phyloP scores from a whole-genome alignment of 2,113 vertebrate genomes.

The Lophochroa leadbeateri region DNA sequence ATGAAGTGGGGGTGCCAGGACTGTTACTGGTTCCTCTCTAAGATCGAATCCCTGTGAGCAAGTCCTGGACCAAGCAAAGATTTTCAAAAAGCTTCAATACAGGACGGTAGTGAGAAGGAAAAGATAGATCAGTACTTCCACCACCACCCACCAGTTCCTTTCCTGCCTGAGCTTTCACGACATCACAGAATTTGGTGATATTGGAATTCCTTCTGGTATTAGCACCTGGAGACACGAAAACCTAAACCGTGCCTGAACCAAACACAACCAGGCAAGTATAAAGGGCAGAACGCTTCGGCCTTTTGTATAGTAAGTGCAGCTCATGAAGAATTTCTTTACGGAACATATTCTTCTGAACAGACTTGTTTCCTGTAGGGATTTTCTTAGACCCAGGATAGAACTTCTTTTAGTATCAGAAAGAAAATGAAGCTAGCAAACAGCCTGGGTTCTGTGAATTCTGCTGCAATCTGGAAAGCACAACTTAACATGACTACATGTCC shows the following conservation, averaged over 20 bases:
- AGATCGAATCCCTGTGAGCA: background rate
- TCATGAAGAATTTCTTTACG: background rate
- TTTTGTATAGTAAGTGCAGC: background rate
- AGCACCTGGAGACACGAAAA: background rate
- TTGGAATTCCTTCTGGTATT: background rate
- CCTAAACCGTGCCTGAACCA: background rate
- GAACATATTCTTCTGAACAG: background rate
- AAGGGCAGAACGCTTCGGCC: background rate
- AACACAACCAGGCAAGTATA: background rate
- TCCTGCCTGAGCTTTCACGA: rapidly evolving
- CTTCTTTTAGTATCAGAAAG: background rate
- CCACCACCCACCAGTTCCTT: background rate
- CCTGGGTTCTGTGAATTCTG: background rate
- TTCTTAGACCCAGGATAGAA: background rate
- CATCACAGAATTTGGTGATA: background rate
- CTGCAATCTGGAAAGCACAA: background rate
- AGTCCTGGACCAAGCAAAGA: background rate
- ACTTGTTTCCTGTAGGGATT: background rate
- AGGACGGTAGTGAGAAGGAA: background rate
- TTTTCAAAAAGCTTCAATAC: background rate
- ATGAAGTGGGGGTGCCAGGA: background rate
- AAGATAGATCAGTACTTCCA: background rate
- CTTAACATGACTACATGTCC: background rate
- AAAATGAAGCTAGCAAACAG: background rate
- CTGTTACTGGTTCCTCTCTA: background rate